Evolutionary conservation across 2,888 invertebrate genomes (phyloP).

Genomic region (Drosophila ezoana): DNA sequence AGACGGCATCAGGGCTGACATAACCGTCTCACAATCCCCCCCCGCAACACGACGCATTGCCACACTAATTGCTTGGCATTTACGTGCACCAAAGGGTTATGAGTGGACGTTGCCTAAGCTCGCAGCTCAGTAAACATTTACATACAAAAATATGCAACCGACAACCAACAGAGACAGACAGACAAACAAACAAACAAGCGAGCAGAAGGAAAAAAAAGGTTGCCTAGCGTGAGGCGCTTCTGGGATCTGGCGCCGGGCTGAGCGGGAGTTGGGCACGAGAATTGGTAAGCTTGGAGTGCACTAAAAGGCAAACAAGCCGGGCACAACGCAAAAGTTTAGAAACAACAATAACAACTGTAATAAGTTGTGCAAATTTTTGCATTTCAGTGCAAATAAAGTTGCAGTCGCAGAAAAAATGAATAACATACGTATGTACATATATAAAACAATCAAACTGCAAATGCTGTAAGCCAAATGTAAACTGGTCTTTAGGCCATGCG

Average conservation of each 20-base stretch:
- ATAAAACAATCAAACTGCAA: slow-evolving; percentile 35
- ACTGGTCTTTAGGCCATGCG: slow-evolving; percentile 22
- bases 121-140: slow-evolving; percentile 68
- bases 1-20: slow-evolving; percentile 48
- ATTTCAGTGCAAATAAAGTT: slow-evolving; percentile 78
- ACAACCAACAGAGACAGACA: slow-evolving; percentile 53
- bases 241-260: slow-evolving; percentile 19
- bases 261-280: background rate
- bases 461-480: slow-evolving; percentile 57
- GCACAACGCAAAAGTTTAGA: slow-evolving; percentile 67
- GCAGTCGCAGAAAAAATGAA: slow-evolving; percentile 40
- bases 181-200: slow-evolving; percentile 25
- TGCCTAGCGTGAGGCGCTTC: slow-evolving; percentile 62
- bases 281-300: slow-evolving; percentile 47
- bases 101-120: slow-evolving; percentile 51
- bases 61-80: slow-evolving; percentile 75
- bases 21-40: slow-evolving; percentile 26
- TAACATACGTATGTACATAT: slow-evolving; percentile 26
- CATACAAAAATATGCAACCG: slow-evolving; percentile 75
- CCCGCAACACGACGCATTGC: slow-evolving; percentile 9
- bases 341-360: slow-evolving; percentile 74
- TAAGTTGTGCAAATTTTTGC: slow-evolving; percentile 78
- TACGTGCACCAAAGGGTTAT: slow-evolving; percentile 61
- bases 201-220: slow-evolving; percentile 44
- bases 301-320: slow-evolving; percentile 59